Conservation (phyloP, 2,113 vertebrate genomes). For the Heterocephalus glaber region DNA sequence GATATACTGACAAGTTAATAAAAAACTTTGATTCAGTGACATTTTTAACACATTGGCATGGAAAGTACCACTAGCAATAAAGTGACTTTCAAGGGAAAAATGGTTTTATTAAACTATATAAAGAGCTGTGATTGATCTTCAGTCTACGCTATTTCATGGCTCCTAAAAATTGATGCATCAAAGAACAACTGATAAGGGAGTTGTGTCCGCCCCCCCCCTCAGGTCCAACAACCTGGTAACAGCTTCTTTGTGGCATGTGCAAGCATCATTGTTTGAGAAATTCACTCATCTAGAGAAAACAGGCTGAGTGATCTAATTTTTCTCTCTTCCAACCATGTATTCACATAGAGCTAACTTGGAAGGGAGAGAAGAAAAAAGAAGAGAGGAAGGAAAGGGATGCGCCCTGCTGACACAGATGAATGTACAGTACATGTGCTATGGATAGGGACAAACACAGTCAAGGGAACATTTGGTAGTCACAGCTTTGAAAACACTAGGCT, state of each 20-base stretch:
- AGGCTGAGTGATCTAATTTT: background rate
- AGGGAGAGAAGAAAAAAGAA: background rate
- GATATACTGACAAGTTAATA: slow-evolving; percentile 72
- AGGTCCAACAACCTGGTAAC: background rate
- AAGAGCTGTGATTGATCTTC: slow-evolving; percentile 54
- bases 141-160: slow-evolving; percentile 14
- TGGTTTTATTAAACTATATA: slow-evolving; percentile 42
- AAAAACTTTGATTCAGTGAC: slow-evolving; percentile 65
- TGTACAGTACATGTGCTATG: background rate
- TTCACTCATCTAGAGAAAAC: slow-evolving; percentile 15
- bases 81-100: slow-evolving; percentile 60
- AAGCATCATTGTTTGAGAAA: slow-evolving; percentile 50
- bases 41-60: slow-evolving; percentile 66
- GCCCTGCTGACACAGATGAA: background rate
- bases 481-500: slow-evolving; percentile 43
- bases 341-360: slow-evolving; percentile 26
- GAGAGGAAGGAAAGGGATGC: background rate
- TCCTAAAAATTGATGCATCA: slow-evolving; percentile 33
- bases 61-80: slow-evolving; percentile 66
- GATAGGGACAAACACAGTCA: background rate
- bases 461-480: slow-evolving; percentile 47
- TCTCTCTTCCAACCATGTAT: background rate
- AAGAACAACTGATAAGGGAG: slow-evolving; percentile 47
- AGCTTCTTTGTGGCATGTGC: background rate
- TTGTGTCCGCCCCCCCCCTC: background rate